Evolutionary conservation across 2,113 vertebrate genomes (phyloP), one percentile per base, ranked within the genome.

Genomic region (Rhea pennata): DNA sequence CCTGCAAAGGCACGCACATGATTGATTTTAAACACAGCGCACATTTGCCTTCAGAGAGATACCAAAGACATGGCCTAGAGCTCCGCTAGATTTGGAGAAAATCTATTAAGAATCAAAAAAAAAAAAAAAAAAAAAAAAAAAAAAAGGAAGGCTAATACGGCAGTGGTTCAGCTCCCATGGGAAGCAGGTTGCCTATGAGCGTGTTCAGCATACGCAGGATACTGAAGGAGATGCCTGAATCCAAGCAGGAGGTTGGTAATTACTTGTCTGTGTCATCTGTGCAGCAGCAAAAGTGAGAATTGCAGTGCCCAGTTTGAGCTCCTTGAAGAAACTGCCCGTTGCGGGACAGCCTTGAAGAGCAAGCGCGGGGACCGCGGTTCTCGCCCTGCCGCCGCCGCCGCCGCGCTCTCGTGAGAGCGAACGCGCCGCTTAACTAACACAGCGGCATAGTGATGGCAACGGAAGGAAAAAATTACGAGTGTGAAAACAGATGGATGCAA

Each of bases 401-500:
- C 6, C 76, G 70, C 80, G 66, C 36, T 81, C 31, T 0, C 44
- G 61, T 36, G 82, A 5, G 74, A 19, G 50, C 59, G 29, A 90
- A 22, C 29, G 58, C 33, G 1, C 61, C 84, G 73, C 17, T 72
- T 51, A 87, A 31, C 79, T 51, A 48, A 58, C 44, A 66, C 14
- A n/a, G 51, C 93, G 48, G 50, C 77, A 10, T 58, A 51, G 53
- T 62, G 48, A 15, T 5, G 67, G 84, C 4, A 89, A 89, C 74
- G 82, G 77, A 21, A 70, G 54, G 42, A 39, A 33, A 69, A 79
- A 92, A 56, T 7, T 31, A 83, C 58, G 84, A 62, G 81, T 84
- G 92, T 72, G 88, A 33, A 90, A 91, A 82, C 91, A 96, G 94
- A 94, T 95, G 92, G 95, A 71, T 61, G 91, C 33, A 67, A 91